A percentile compares a stretch with the other conserved stretches of the same genome.
phyloP scores from a whole-genome alignment of 2,113 vertebrate genomes.

The Alaudala cheleensis region DNA sequence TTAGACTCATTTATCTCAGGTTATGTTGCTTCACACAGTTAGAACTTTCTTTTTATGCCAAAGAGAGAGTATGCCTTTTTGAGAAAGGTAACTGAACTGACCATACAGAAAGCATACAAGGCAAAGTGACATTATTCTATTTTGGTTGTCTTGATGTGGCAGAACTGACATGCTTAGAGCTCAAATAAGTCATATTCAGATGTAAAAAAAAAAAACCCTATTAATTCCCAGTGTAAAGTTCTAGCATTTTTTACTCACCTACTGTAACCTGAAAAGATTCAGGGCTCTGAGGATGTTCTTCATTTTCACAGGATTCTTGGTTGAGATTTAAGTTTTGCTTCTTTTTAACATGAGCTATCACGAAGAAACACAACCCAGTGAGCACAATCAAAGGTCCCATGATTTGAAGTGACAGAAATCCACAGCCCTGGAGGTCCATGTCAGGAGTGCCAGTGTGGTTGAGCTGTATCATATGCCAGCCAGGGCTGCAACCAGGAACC shows the following conservation, averaged over 20 bases:
- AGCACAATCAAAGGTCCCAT: conserved; percentile 81
- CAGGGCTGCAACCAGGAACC: conserved; percentile 74
- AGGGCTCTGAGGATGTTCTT: conserved; percentile 53
- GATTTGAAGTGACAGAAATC: conserved; percentile 79
- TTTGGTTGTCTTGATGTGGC: not conserved
- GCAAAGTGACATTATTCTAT: not conserved
- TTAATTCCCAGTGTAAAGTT: not conserved
- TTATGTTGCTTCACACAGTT: not conserved
- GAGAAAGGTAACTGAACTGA: not conserved
- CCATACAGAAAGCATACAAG: not conserved
- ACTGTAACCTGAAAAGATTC: conserved; percentile 76
- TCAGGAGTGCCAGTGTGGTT: conserved; percentile 59
- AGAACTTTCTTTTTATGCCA: not conserved
- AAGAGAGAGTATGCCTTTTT: not conserved
- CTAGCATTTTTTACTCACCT: conserved; percentile 65
- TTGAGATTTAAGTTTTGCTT: conserved; percentile 60
- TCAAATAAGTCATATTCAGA: not conserved
- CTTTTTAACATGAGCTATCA: conserved; percentile 80
- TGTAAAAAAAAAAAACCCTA: accelerated
- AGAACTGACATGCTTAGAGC: not conserved
- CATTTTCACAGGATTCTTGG: conserved; percentile 60
- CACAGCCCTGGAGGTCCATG: conserved; percentile 64
- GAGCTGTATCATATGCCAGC: conserved; percentile 25
- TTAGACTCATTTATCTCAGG: not conserved
- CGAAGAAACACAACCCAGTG: conserved; percentile 79